A percentile compares a stretch with the other conserved stretches of the same genome.
phyloP scores from a whole-genome alignment of 2,113 vertebrate genomes.

The Porphyrio hochstetteri region DNA sequence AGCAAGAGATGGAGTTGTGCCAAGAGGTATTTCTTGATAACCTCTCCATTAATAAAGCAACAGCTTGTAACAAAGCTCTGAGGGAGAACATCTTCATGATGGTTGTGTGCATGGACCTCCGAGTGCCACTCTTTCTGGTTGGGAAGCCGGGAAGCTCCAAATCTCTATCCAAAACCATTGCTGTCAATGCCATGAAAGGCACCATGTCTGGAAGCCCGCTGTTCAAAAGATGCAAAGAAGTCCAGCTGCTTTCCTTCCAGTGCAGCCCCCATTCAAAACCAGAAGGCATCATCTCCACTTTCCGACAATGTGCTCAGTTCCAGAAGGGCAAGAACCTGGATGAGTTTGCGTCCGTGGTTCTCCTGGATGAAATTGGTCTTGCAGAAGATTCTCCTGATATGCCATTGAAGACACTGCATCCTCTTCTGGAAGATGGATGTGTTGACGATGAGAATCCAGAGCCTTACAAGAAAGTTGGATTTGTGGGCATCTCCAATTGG shows the following conservation, averaged over 20 bases:
- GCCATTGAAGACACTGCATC: slow-evolving; percentile 81
- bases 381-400: slow-evolving; percentile 84
- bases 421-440: slow-evolving; percentile 81
- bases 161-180: slow-evolving; percentile 81
- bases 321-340: slow-evolving; percentile 79
- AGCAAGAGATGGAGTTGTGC: slow-evolving; percentile 67
- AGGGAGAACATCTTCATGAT: slow-evolving; percentile 84
- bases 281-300: slow-evolving; percentile 81
- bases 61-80: slow-evolving; percentile 78
- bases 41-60: slow-evolving; percentile 69
- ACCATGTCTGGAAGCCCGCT: slow-evolving; percentile 67
- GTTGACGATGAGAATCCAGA: slow-evolving; percentile 77
- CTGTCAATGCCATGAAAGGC: slow-evolving; percentile 79
- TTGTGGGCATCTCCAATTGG: slow-evolving; percentile 86
- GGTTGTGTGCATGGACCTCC: slow-evolving; percentile 81
- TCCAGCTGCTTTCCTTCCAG: slow-evolving; percentile 83
- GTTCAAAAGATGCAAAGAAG: slow-evolving; percentile 75
- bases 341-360: slow-evolving; percentile 79
- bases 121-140: slow-evolving; percentile 80
- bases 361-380: slow-evolving; percentile 82
- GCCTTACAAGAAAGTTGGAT: slow-evolving; percentile 80
- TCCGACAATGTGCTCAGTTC: slow-evolving; percentile 79
- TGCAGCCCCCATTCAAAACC: slow-evolving; percentile 83
- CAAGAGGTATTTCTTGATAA: slow-evolving; percentile 76
- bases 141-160: slow-evolving; percentile 84